Evolutionary conservation across 2,797 vertebrate species (phyloP).

Genomic region (Anomalospiza imberbis): DNA sequence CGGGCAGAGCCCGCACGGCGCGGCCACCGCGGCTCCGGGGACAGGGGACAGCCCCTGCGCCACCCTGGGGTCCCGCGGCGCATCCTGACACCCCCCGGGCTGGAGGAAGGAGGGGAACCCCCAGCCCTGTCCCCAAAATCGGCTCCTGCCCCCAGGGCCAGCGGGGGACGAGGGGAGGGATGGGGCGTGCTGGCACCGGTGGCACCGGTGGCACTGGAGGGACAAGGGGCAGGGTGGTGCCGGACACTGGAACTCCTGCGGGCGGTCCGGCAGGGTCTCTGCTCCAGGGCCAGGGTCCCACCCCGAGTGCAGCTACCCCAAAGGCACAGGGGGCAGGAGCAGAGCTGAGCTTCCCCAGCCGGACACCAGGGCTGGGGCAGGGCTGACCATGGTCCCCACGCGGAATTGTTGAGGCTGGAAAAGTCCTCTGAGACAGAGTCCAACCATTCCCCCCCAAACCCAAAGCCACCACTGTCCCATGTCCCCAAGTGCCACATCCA

Average conservation of each 20-base stretch:
- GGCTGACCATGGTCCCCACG: neutral
- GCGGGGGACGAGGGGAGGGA: neutral
- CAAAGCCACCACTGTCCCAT: no score
- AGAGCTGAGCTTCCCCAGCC: neutral
- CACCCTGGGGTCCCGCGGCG: accelerated
- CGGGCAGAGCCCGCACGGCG: neutral
- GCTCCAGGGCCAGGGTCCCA: neutral
- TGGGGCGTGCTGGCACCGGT: no score
- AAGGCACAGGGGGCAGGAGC: neutral
- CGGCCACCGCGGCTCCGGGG: no score
- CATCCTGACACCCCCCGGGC: neutral
- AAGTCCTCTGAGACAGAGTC: no score
- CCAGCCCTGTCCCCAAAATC: neutral
- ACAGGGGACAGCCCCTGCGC: neutral
- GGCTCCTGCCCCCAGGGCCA: neutral
- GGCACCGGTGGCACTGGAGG: neutral
- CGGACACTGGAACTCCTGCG: no score
- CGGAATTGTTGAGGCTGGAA: no score
- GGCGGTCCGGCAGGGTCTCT: neutral
- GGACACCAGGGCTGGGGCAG: no score
- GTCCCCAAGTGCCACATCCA: no score
- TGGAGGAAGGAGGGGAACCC: accelerated
- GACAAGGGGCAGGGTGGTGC: neutral
- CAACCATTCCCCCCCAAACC: no score
- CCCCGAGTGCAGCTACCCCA: no score